Conservation (phyloP, 2,888 invertebrate genomes). For the Sarcophaga variegata region DNA sequence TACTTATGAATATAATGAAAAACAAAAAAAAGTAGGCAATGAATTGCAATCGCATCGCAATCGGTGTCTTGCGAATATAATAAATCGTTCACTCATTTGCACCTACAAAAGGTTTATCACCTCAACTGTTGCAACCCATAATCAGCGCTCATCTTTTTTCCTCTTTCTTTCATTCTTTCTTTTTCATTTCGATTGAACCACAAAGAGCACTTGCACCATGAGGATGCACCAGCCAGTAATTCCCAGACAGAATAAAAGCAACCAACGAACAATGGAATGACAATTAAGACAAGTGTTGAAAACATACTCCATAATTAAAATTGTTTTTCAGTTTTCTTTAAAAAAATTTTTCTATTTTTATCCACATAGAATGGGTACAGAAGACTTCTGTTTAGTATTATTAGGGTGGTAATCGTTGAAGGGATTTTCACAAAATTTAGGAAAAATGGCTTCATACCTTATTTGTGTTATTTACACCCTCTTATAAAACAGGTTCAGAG, state of each 20-base stretch:
- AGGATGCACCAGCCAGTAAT: slow-evolving; percentile 1
- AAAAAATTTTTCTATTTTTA: background rate
- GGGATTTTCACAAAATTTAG: no score
- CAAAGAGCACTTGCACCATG: slow-evolving; percentile 20
- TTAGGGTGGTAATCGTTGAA: background rate
- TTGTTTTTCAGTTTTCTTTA: slow-evolving; percentile 15
- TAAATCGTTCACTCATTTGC: slow-evolving; percentile 53
- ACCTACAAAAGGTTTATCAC: slow-evolving; percentile 49
- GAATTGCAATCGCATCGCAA: background rate
- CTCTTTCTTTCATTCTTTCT: background rate
- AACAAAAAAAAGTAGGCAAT: background rate
- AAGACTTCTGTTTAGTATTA: no score
- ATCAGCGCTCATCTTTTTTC: slow-evolving; percentile 20
- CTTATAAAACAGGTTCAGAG: no score
- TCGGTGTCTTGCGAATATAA: slow-evolving; percentile 37
- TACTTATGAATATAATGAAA: slow-evolving; percentile 24
- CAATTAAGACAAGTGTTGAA: slow-evolving; percentile 63
- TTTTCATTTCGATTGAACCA: background rate
- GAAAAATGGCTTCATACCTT: no score
- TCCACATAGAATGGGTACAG: background rate
- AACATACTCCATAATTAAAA: slow-evolving; percentile 58
- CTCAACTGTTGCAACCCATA: slow-evolving; percentile 20
- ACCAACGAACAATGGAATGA: slow-evolving; percentile 49
- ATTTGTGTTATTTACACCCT: no score
- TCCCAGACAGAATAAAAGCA: slow-evolving; percentile 50